These are phyloP conservation scores for Antidorcas marsupialis DNA, from an alignment of 2,113 vertebrate genomes.

Conservation along the genomic window DNA sequence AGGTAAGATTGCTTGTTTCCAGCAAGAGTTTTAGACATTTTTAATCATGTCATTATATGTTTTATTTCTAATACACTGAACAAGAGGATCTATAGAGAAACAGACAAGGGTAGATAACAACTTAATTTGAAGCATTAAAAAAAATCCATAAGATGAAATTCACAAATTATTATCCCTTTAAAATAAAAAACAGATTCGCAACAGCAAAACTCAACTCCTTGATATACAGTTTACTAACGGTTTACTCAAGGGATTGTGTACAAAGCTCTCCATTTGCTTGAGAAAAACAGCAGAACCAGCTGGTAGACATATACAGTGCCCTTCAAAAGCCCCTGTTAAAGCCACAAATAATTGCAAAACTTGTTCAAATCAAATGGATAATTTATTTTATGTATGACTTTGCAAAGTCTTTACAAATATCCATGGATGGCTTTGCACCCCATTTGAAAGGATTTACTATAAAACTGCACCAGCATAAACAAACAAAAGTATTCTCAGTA, in stretches of 20 bases:
- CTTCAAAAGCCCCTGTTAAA: slow-evolving; percentile 68
- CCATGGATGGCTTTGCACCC: neutral
- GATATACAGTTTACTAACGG: slow-evolving; percentile 52
- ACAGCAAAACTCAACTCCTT: slow-evolving; percentile 35
- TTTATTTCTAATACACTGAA: slow-evolving; percentile 39
- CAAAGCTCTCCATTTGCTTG: slow-evolving; percentile 40
- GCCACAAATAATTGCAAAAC: slow-evolving; percentile 74
- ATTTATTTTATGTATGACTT: slow-evolving; percentile 58
- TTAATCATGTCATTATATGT: slow-evolving; percentile 17
- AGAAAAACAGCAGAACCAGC: slow-evolving; percentile 60
- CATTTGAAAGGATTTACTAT: slow-evolving; percentile 43
- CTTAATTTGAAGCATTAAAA: neutral
- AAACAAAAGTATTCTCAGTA: slow-evolving; percentile 41
- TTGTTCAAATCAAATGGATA: slow-evolving; percentile 53
- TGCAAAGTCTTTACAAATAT: slow-evolving; percentile 40
- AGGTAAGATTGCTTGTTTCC: neutral
- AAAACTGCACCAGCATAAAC: slow-evolving; percentile 46
- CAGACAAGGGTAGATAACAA: neutral
- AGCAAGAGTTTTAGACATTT: neutral
- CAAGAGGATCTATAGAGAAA: neutral
- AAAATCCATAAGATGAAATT: neutral
- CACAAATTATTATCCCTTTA: neutral
- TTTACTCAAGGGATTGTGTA: slow-evolving; percentile 59
- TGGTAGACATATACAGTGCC: slow-evolving; percentile 55
- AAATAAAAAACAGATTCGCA: slow-evolving; percentile 59